Percentiles rank a stretch among this genome's conserved stretches.
phyloP scores from a whole-genome alignment of 2,888 invertebrate genomes.

The Hoplodrina ambigua region DNA sequence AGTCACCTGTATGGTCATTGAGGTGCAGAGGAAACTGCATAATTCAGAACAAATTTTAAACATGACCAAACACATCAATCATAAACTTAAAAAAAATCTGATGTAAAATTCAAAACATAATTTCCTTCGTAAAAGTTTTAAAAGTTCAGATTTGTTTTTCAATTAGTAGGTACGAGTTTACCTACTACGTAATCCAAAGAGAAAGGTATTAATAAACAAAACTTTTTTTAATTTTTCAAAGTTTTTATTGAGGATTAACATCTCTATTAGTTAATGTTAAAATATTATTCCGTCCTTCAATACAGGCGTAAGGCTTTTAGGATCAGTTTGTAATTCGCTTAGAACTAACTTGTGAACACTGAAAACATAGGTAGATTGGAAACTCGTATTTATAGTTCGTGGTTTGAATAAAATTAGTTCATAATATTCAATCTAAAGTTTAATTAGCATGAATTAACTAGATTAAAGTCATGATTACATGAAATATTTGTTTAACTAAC shows the following conservation, averaged over 20 bases:
- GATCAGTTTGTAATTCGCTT: constrained; percentile 22
- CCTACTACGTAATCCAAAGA: background rate
- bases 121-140: background rate
- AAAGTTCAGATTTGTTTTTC: constrained; percentile 2
- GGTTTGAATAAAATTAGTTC: constrained; percentile 22
- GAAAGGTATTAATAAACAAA: background rate
- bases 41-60: background rate
- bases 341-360: constrained; percentile 5
- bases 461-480: constrained; percentile 6
- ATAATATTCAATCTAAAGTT: background rate
- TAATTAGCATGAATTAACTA: constrained; percentile 15
- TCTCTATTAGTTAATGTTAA: constrained; percentile 23
- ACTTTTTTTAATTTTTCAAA: constrained; percentile 1
- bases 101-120: constrained; percentile 8
- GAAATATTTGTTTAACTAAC: constrained; percentile 1
- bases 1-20: constrained; percentile 29
- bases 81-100: no score
- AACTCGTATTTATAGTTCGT: constrained; percentile 25
- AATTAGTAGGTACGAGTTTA: constrained; percentile 9
- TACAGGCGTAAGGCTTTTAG: constrained; percentile 10
- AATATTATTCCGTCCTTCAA: constrained; percentile 31
- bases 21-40: constrained; percentile 1
- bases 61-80: background rate
- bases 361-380: background rate
- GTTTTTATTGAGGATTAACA: background rate